Evolutionary conservation across 2,797 vertebrate species (phyloP).

Genomic region (Phataginus tricuspis): DNA sequence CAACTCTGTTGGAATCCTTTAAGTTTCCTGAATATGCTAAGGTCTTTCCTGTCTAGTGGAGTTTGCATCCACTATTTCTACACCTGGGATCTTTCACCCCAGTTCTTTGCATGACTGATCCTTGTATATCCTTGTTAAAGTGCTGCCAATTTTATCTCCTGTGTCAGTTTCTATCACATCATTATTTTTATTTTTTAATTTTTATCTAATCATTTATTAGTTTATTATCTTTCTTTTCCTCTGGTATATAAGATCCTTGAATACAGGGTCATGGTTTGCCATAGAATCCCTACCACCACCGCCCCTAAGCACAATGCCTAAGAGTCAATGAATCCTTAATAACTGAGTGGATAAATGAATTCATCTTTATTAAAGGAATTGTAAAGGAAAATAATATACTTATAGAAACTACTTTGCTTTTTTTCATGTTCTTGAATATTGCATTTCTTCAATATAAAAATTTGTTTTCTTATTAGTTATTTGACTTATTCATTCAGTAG

Average conservation of each 20-base stretch:
- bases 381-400: neutral
- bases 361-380: neutral
- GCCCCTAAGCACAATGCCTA: neutral
- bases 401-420: neutral
- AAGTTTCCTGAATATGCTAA: neutral
- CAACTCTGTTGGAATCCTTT: neutral
- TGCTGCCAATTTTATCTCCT: neutral
- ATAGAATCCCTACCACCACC: neutral
- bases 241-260: neutral
- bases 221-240: neutral
- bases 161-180: neutral
- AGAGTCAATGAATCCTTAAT: neutral
- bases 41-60: slow-evolving; percentile 27
- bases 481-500: neutral
- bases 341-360: neutral
- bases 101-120: neutral
- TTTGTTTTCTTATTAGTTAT: neutral
- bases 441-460: neutral
- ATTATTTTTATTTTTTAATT: neutral
- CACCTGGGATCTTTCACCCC: neutral
- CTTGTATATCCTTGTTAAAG: neutral
- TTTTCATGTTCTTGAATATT: neutral
- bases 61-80: slow-evolving; percentile 16
- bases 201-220: neutral
- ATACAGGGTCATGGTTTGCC: neutral